A percentile compares a stretch with the other conserved stretches of the same genome.
Evolutionary conservation across 2,113 vertebrate genomes (phyloP).

Genomic region (Felis catus): DNA sequence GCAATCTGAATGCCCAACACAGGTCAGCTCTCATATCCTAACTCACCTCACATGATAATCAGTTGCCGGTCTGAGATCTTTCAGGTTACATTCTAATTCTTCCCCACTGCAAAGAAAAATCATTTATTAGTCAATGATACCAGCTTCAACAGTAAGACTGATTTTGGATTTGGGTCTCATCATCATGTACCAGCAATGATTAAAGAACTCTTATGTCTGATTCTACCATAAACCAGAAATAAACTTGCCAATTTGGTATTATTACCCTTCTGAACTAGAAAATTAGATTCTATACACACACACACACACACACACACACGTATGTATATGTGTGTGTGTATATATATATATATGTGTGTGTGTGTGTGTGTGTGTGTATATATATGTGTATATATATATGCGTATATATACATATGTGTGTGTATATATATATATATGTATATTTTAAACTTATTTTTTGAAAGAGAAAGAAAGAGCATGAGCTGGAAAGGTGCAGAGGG

Average conservation of each 20-base stretch:
- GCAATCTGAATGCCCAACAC: background rate
- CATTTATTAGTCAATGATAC: conserved; percentile 41
- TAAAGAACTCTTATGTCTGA: background rate
- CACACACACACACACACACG: too few relatives aligned
- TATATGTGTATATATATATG: too few relatives aligned
- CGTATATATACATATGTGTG: too few relatives aligned
- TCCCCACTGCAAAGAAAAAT: conserved; percentile 90
- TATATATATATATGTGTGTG: too few relatives aligned
- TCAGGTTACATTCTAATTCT: conserved; percentile 95
- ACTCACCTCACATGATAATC: conserved; percentile 98
- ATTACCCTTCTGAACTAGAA: background rate
- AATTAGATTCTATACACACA: background rate
- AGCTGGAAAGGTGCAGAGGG: too few relatives aligned
- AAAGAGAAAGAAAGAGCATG: too few relatives aligned
- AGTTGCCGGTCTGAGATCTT: conserved; percentile 95
- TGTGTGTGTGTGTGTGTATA: accelerated
- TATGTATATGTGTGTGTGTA: too few relatives aligned
- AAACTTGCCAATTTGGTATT: background rate
- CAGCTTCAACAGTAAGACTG: background rate
- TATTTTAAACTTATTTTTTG: too few relatives aligned
- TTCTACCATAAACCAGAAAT: background rate
- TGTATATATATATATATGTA: too few relatives aligned
- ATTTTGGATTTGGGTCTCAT: background rate
- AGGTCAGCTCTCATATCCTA: background rate
- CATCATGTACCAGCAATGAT: background rate